Base-by-base conservation (phyloP, 2,113 vertebrate species). In the Peromyscus californicus region DNA sequence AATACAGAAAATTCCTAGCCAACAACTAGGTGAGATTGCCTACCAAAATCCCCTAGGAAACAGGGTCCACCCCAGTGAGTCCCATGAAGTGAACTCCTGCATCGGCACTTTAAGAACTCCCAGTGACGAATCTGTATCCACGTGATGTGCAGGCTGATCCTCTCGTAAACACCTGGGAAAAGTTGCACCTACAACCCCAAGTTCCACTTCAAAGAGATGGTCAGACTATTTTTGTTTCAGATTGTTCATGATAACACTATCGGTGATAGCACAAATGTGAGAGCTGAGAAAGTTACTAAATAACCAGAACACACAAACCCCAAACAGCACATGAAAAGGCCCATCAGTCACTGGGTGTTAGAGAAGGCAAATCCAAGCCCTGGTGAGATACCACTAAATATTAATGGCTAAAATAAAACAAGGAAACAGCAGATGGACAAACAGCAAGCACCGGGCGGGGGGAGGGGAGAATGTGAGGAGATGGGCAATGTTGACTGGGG, bases 21-120 rank as follows among this genome's bases (percentile, higher is more conserved):
- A 39, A 61, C 39, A 39, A n/a, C 33, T 69, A 2, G 7, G 21
- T n/a, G 72, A 7, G 29, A n/a, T 11, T 70, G 7, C 33, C 26
- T 39, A 95, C 29, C 42, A 75, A 70, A 96, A 45, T 70, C 88
- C 39, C 70, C 72, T 63, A 59, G 85, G 57, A 86, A 94, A 83
- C 0, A 12, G 13, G 42, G 59, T 91, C 42, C 19, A 16, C 31
- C 48, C 15, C 45, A 39, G 0, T 21, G 9, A 91, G 42, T 42
- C 63, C 39, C 1, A 48, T 8, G 31, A 21, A 78, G 0, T 51
- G 21, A 48, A 70, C 36, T 54, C 85, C 54, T 21, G 48, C 51
- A 31, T 86, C 3, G 5, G 29, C 5, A 5, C 51, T 76, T 17
- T 39, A 45, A 69, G 51, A 88, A 84, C 39, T 59, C 31, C 54